Conservation (phyloP, 2,113 vertebrate species). For the Gnathonemus echidnorhynchus region DNA sequence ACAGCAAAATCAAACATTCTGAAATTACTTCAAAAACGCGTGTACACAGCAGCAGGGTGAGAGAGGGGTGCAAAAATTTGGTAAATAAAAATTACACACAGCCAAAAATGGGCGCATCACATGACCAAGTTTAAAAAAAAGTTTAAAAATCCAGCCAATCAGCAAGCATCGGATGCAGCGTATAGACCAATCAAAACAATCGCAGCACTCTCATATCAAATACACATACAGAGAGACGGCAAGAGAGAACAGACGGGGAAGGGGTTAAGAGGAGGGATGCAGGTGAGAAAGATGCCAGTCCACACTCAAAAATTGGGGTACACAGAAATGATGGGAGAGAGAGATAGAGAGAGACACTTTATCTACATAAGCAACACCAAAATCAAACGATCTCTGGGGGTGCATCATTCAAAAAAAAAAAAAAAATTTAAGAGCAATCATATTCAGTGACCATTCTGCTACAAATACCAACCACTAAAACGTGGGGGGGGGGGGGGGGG, state of each 20-base stretch:
- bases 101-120: constrained; percentile 63
- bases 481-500: too few relatives aligned
- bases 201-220: constrained; percentile 61
- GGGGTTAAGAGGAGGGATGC: constrained; percentile 13
- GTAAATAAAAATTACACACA: constrained; percentile 58
- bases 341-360: constrained; percentile 29
- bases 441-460: constrained; percentile 65
- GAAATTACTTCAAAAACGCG: constrained; percentile 49
- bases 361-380: constrained; percentile 52
- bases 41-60: constrained; percentile 42
- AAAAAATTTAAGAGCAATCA: constrained; percentile 55
- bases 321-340: constrained; percentile 40
- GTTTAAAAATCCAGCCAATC: constrained; percentile 58
- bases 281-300: constrained; percentile 51
- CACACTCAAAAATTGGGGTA: constrained; percentile 44
- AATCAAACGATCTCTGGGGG: constrained; percentile 49
- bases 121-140: constrained; percentile 52
- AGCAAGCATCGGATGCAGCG: constrained; percentile 66
- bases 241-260: constrained; percentile 38
- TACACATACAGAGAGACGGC: constrained; percentile 50
- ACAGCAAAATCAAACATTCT: constrained; percentile 56
- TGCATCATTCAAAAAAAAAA: constrained; percentile 64
- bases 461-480: constrained; percentile 51
- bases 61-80: constrained; percentile 53
- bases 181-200: constrained; percentile 63